A percentile compares a stretch with the other conserved stretches of the same genome.
Evolutionary conservation across 2,113 vertebrate genomes (phyloP).

Genomic region (Syngnathus scovelli): DNA sequence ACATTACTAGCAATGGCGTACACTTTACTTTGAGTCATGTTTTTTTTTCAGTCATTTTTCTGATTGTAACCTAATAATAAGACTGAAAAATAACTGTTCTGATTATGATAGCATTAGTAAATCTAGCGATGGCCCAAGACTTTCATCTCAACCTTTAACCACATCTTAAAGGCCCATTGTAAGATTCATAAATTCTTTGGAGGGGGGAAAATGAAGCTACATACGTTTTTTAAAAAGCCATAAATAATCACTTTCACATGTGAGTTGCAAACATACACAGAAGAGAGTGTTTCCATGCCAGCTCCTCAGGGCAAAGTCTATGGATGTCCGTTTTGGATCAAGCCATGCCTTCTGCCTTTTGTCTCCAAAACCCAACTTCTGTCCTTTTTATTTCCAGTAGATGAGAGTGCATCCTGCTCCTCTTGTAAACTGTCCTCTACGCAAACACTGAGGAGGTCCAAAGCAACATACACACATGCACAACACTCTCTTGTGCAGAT

Average conservation of each 20-base stretch:
- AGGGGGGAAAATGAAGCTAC: neutral
- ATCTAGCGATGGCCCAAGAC: neutral
- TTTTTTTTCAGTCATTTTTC: neutral
- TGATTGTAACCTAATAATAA: neutral
- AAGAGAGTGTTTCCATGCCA: neutral
- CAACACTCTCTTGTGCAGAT: neutral
- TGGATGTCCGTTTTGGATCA: neutral
- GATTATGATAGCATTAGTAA: neutral
- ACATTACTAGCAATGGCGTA: neutral
- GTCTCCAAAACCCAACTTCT: neutral
- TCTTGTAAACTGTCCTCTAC: neutral
- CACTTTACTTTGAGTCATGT: neutral
- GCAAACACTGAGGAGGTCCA: neutral
- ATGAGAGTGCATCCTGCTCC: neutral
- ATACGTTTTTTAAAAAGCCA: conserved; percentile 4
- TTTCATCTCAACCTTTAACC: neutral
- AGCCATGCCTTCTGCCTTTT: neutral
- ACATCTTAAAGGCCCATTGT: neutral
- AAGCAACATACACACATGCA: neutral
- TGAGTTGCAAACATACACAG: neutral
- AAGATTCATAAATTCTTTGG: neutral
- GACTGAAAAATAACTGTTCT: neutral
- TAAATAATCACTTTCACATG: conserved; percentile 8
- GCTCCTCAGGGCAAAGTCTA: neutral
- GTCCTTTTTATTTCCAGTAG: neutral